Evolutionary conservation across 2,888 invertebrate species (phyloP), one percentile per base, ranked within the genome.

Genomic region (Drosophila meridionalis): DNA sequence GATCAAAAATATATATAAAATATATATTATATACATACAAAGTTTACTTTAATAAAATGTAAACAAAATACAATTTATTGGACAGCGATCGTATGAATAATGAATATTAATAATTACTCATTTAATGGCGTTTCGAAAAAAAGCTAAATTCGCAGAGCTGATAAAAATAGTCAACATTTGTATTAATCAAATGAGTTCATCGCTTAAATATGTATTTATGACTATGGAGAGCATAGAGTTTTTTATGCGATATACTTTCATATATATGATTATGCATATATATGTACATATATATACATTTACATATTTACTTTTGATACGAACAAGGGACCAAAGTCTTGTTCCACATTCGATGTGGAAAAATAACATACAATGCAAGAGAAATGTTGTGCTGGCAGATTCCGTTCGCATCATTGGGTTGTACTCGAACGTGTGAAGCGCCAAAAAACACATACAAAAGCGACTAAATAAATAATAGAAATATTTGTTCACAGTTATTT

Each of bases 401-500:
- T 71, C 57, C 63, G 43, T 63, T 50, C 57, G 60, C 78, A 71
- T 78, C 74, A 78, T 74, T 74, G 78, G 69, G 74, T 57, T 65
- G 64, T 53, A 50, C 38, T 62, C 59, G 52, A 45, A 60, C 40
- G 34, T 30, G 77, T 32, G 47, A 32, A 45, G 47, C 64, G 7
- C 43, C 45, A 58, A 50, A 58, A 50, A 36, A 12, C 43, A 57
- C 40, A 66, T 14, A 66, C 42, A 68, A 64, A 62, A 68, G 62
- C 45, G 69, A 73, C 72, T 72, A 79, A 79, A 78, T 78, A 79
- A 79, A 78, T 78, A 78, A 78, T 78, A 82, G 66, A 80, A 82
- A 87, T 78, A 85, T 84, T 87, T 87, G 20, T 71, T 74, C 78
- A 75, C 80, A 85, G 87, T 73, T 87, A 78, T 84, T 84, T 84